Base-by-base conservation (phyloP, 2,797 vertebrate genomes). In the Anabacerthia variegaticeps region DNA sequence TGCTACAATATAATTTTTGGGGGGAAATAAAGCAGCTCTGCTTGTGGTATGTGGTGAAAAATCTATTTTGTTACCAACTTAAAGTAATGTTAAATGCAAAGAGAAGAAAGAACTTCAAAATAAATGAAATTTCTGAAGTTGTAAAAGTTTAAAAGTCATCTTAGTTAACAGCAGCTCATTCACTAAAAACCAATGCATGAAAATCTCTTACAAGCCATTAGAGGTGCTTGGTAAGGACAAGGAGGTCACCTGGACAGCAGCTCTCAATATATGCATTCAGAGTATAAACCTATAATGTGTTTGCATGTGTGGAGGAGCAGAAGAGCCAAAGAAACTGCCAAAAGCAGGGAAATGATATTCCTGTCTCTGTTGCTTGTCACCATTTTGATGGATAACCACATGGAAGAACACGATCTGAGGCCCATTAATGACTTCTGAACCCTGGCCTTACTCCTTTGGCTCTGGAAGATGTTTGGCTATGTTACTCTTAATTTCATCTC, bases 151-250 rank as follows among this genome's bases (percentile, higher is more conserved):
- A 72, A 68, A 37, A 81, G 14, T 41, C 9, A 77, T 23, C 8
- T 83, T 36, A 55, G 51, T 61, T 87, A 77, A 27, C 15, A 10
- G 9, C 43, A 85, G 14, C 9, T 54, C 14, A 48, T 44, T 71
- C 19, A 82, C 23, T 76, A 12, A 62, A 84, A 84, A 43, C 8
- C 0, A 0, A 3, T 14, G 4, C 0, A 0, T 77, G 37, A 66
- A 81, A 74, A 67, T 89, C 23, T 61, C n/a, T 59, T 69, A 30
- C 6, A 54, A 48, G n/a, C 17, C 32, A 19, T 55, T 73, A 44
- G 24, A 76, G 18, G 26, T 71, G 43, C 27, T 77, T 80, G 49
- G 19, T 30, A 63, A 41, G 21, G 22, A 84, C 32, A 67, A 39
- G 23, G 7, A 15, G 2, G 6, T 37, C 51, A 66, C 21, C 13